Conservation (phyloP, 2,888 invertebrate genomes). For the Pseudanteris insignis region DNA sequence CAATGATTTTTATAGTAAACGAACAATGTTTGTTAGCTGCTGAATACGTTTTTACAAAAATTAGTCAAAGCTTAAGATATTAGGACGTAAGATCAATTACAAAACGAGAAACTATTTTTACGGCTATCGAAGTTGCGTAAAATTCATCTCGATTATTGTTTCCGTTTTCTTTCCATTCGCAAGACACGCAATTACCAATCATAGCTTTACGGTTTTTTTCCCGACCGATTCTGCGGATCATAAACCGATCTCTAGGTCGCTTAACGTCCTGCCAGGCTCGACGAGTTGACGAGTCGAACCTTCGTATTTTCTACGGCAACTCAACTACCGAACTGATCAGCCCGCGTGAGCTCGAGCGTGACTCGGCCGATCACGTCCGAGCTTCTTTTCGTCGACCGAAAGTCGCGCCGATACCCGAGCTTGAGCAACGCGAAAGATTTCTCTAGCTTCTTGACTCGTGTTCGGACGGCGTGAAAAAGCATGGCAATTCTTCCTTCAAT, state of each 20-base stretch:
- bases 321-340: slow-evolving; percentile 20
- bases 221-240: slow-evolving; percentile 31
- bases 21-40: no score
- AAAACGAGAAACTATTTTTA: slow-evolving; percentile 2
- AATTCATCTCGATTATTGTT: slow-evolving; percentile 36
- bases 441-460: no score
- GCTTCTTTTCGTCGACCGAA: slow-evolving; percentile 40
- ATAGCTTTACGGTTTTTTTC: slow-evolving; percentile 17
- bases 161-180: slow-evolving; percentile 28
- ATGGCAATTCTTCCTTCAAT: slow-evolving; percentile 25
- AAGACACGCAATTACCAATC: slow-evolving; percentile 39
- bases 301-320: slow-evolving; percentile 28
- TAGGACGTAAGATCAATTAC: no score
- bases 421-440: no score
- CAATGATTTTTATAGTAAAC: no score
- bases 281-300: no score
- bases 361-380: slow-evolving; percentile 31
- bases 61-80: no score
- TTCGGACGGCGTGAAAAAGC: slow-evolving; percentile 33
- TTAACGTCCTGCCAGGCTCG: slow-evolving; percentile 6
- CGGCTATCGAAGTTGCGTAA: slow-evolving; percentile 19
- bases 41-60: no score
- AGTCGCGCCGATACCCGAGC: no score
- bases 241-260: slow-evolving; percentile 26
- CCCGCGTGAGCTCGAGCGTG: slow-evolving; percentile 28